These are phyloP conservation scores for Lasius platythorax DNA, from an alignment of 2,888 invertebrate species.

Conservation along the genomic window DNA sequence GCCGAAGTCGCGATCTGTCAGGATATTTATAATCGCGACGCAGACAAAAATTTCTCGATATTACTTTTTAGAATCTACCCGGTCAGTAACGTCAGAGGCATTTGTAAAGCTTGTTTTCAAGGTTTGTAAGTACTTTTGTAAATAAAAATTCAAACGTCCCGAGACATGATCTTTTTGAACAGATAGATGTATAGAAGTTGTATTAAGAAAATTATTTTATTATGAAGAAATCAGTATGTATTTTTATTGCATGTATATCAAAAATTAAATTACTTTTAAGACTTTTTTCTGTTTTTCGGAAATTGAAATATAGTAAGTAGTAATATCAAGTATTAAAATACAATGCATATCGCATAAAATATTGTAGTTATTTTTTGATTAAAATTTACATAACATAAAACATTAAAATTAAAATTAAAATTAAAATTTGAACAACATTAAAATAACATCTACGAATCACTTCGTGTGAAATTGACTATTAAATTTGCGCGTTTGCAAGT, in stretches of 20 bases:
- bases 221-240: not conserved
- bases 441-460: not conserved
- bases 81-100: not conserved
- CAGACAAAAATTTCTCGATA: not conserved
- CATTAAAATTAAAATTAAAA: too few species aligned
- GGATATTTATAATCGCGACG: conserved; percentile 7
- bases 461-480: conserved; percentile 6
- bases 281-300: not conserved
- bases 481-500: conserved; percentile 11
- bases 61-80: not conserved
- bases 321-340: not conserved
- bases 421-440: too few species aligned
- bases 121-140: not conserved
- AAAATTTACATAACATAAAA: not conserved
- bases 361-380: conserved; percentile 2
- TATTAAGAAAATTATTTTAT: conserved; percentile 12
- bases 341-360: not conserved
- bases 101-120: not conserved
- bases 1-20: conserved; percentile 28
- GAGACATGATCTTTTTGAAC: not conserved
- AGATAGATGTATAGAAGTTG: not conserved
- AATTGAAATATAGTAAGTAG: not conserved
- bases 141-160: not conserved
- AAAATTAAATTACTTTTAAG: not conserved
- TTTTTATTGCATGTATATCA: not conserved